Conservation (phyloP, 2,113 vertebrate genomes). For the Oplegnathus fasciatus region DNA sequence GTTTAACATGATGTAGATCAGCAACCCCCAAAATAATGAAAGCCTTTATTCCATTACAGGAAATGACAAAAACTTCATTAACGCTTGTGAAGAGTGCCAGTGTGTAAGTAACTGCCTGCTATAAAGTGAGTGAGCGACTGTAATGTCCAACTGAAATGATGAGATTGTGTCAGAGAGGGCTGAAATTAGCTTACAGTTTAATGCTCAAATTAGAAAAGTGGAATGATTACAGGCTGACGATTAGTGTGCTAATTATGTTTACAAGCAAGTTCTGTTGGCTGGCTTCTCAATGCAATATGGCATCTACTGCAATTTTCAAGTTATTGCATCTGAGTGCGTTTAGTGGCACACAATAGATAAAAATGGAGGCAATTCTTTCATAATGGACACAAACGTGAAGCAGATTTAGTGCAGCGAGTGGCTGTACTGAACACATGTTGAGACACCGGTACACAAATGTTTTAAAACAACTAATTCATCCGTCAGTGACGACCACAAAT, state of each 20-base stretch:
- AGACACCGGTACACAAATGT: not conserved
- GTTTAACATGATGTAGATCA: not conserved
- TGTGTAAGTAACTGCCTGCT: not conserved
- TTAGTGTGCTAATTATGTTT: constrained; percentile 17
- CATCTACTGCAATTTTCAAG: not conserved
- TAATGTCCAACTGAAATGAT: not conserved
- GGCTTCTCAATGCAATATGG: not conserved
- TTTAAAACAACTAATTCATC: not conserved
- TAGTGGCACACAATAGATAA: not conserved
- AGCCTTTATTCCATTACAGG: not conserved
- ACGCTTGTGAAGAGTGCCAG: not conserved
- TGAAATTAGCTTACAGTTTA: not conserved
- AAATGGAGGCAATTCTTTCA: not conserved
- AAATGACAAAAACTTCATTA: not conserved
- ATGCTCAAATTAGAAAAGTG: constrained; percentile 23
- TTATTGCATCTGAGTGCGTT: constrained; percentile 2
- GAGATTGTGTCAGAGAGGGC: not conserved
- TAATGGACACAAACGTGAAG: not conserved
- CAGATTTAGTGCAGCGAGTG: not conserved
- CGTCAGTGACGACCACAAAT: not conserved
- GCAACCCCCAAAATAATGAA: not conserved
- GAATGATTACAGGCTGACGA: constrained; percentile 1
- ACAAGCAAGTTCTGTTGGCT: constrained; percentile 10
- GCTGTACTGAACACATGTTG: not conserved
- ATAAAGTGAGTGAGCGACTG: not conserved